phyloP scores from a whole-genome alignment of 2,888 invertebrate genomes.

The Dicyrtomina minuta region DNA sequence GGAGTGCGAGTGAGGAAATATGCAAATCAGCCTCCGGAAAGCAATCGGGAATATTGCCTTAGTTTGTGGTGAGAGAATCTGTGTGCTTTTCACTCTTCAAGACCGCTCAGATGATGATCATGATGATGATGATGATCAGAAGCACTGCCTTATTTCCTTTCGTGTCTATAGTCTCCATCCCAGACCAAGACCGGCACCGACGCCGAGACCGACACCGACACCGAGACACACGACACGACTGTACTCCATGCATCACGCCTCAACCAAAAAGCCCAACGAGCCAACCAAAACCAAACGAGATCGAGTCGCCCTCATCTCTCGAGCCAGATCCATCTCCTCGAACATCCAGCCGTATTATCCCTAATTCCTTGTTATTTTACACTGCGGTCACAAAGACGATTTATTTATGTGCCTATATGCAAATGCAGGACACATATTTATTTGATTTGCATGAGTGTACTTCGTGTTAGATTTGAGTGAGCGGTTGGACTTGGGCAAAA shows the following conservation, averaged over 20 bases:
- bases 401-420: slow-evolving; percentile 11
- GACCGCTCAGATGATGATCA: slow-evolving; percentile 30
- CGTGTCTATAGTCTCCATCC: neutral
- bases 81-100: slow-evolving; percentile 34
- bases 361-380: slow-evolving; percentile 23
- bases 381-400: slow-evolving; percentile 17
- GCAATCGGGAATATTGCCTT: slow-evolving; percentile 48
- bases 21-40: slow-evolving; percentile 45
- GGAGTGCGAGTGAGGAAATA: slow-evolving; percentile 39
- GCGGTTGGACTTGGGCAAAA: too few species aligned
- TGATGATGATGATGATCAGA: slow-evolving; percentile 18
- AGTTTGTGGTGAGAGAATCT: slow-evolving; percentile 43
- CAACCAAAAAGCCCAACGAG: too few species aligned
- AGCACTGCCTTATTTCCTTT: neutral
- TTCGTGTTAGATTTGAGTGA: neutral
- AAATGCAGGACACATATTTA: slow-evolving; percentile 11
- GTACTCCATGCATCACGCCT: too few species aligned
- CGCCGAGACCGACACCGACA: neutral
- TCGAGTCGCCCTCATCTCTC: too few species aligned
- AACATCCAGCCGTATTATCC: too few species aligned
- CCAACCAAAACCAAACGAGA: too few species aligned
- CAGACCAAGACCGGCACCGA: too few species aligned
- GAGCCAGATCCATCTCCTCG: too few species aligned
- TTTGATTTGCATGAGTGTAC: slow-evolving; percentile 2
- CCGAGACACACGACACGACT: neutral